phyloP scores from a whole-genome alignment of 2,113 vertebrate species.

The Actenoides hombroni region DNA sequence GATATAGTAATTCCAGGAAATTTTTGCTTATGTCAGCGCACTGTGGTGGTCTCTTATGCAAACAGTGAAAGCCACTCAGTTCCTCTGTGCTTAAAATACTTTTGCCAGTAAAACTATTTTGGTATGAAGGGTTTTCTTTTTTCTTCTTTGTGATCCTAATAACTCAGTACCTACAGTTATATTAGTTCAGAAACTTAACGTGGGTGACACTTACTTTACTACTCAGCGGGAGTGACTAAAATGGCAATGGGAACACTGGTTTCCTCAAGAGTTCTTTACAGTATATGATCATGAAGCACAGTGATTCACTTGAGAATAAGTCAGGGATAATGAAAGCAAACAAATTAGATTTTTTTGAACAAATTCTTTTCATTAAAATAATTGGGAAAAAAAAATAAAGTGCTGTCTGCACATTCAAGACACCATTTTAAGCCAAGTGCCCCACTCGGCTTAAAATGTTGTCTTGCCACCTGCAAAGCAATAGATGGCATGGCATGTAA shows the following conservation, averaged over 20 bases:
- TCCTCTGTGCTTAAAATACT: not conserved
- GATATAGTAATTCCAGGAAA: not conserved
- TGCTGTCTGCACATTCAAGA: not conserved
- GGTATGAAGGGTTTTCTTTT: not conserved
- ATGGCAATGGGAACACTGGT: not conserved
- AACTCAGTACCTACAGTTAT: not conserved
- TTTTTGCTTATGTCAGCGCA: not conserved
- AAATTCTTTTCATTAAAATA: not conserved
- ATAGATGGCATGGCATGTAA: not conserved
- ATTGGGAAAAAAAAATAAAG: not conserved
- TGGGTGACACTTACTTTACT: not conserved
- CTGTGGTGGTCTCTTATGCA: not conserved
- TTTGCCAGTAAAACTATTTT: not conserved
- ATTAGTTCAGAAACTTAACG: not conserved
- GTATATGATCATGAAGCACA: fast-evolving
- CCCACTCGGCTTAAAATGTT: not conserved
- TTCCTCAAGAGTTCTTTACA: not conserved
- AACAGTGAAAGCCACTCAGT: not conserved
- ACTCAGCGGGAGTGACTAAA: not conserved
- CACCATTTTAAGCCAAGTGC: not conserved
- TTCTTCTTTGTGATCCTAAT: not conserved
- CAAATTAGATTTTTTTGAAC: not conserved
- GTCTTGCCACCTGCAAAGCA: not conserved
- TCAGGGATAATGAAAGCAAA: not conserved
- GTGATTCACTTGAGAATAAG: not conserved